Conservation (phyloP, 2,888 invertebrate genomes). For the Proisotoma minuta region DNA sequence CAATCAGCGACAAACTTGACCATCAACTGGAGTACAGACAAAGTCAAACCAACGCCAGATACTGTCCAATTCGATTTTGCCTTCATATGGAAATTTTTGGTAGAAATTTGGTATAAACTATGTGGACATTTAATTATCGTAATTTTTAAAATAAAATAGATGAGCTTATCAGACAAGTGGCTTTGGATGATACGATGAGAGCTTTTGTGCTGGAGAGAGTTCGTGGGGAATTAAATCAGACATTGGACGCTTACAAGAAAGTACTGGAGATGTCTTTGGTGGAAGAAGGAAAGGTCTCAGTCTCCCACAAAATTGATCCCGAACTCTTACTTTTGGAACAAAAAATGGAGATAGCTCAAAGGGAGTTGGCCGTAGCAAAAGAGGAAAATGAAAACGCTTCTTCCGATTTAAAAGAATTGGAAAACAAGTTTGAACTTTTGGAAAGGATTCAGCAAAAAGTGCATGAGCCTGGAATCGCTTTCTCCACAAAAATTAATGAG, state of each 20-base stretch:
- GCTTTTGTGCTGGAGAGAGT: conserved; percentile 24
- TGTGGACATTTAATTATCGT: background rate
- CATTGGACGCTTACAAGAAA: conserved; percentile 24
- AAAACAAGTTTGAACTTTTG: conserved; percentile 21
- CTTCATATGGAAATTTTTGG: conserved; percentile 32
- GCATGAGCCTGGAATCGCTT: conserved; percentile 24
- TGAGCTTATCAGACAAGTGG: conserved; percentile 26
- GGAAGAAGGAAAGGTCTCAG: conserved; percentile 15
- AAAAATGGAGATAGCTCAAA: conserved; percentile 17
- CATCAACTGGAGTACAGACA: conserved; percentile 16
- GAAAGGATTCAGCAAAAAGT: conserved; percentile 22
- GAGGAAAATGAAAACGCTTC: conserved; percentile 19
- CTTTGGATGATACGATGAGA: conserved; percentile 16
- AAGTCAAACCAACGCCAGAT: conserved; percentile 12
- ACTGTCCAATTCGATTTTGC: conserved; percentile 27
- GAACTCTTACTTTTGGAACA: conserved; percentile 16
- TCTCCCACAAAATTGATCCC: conserved; percentile 17
- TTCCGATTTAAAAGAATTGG: conserved; percentile 28
- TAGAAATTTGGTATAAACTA: background rate
- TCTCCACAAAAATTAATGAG: conserved; percentile 18
- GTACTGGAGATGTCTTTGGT: conserved; percentile 20
- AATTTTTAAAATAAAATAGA: conserved; percentile 11
- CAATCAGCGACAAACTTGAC: conserved; percentile 19
- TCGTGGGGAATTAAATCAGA: conserved; percentile 28
- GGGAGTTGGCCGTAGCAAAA: conserved; percentile 5